Evolutionary conservation across 2,113 vertebrate genomes (phyloP), one percentile per base, ranked within the genome.

Genomic region (Tachysurus vachellii): DNA sequence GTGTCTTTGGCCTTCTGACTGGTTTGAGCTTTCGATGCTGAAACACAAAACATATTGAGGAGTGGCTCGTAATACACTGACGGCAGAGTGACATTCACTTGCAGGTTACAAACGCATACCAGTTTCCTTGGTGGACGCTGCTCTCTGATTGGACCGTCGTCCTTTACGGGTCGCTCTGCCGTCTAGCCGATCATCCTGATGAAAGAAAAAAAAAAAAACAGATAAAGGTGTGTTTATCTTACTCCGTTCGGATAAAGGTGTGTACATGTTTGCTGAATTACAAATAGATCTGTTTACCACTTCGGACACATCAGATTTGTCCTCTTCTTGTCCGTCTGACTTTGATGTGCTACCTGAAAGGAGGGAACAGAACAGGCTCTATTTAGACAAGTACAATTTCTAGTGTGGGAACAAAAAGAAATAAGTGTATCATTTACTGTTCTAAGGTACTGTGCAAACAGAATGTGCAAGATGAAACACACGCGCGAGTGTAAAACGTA

Each of bases 271-370:
- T 26, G 31, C 16, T 47, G 36, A 17, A 66, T 26, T 44, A 23
- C 0, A 14, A 26, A 53, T 44, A 70, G 66, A 31, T 80, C 2
- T 71, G 0, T 1, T 85, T 77, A 94, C 95, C 91, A 88, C 93
- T 89, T 92, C 92, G 77, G 93, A 93, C 47, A 88, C 12, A 57
- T 92, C 92, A 1, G 92, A 89, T 21, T 70, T 93, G 71, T 93
- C 93, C 7, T 91, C 93, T 3, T 93, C 93, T 89, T 90, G 93
- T 64, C 91, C 91, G 44, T 94, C 94, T 77, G 91, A 86, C 57
- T 92, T 88, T 19, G 93, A 93, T 5, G 90, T 83, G 1, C 82
- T 88, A 88, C 92, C 95, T 95, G 85, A 36, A 88, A 88, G 70
- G 77, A 54, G 42, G 19, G 36, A 31, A 44, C 16, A 87, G 17